Evolutionary conservation across 2,113 vertebrate genomes (phyloP).

Genomic region (Neolamprologus fasciatus): DNA sequence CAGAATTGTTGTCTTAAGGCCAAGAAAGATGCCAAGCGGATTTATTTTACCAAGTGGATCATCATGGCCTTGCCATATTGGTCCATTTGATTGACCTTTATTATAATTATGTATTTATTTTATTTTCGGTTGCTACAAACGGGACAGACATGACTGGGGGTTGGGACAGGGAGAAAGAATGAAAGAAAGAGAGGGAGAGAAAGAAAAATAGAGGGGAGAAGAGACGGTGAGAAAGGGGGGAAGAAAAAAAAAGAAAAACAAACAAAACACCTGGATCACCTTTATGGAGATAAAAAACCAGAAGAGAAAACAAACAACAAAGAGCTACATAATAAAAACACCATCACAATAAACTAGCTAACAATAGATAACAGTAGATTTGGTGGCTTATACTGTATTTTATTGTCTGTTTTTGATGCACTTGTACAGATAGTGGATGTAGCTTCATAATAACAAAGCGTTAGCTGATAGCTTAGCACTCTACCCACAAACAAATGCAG

Average conservation of each 20-base stretch:
- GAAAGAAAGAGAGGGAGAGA: too few relatives aligned
- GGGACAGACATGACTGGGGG: too few relatives aligned
- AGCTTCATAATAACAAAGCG: not conserved
- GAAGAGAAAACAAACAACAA: too few relatives aligned
- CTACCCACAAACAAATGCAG: fast-evolving
- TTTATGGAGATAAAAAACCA: fast-evolving
- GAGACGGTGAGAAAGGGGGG: too few relatives aligned
- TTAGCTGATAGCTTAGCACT: not conserved
- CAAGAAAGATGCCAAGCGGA: too few relatives aligned
- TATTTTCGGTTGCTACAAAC: fast-evolving
- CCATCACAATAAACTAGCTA: too few relatives aligned
- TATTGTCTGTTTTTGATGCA: fast-evolving
- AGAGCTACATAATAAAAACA: too few relatives aligned
- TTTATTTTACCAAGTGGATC: too few relatives aligned
- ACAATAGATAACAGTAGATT: not conserved
- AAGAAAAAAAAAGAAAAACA: fast-evolving
- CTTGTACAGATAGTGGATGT: not conserved
- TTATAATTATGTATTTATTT: too few relatives aligned
- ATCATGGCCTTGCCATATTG: too few relatives aligned
- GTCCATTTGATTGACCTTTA: too few relatives aligned
- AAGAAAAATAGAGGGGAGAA: fast-evolving
- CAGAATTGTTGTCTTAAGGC: fast-evolving
- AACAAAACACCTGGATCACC: too few relatives aligned
- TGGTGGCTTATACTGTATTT: not conserved
- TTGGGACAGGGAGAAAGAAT: fast-evolving